Conservation (phyloP, 2,797 vertebrate species). For the Harpagifer antarcticus region DNA sequence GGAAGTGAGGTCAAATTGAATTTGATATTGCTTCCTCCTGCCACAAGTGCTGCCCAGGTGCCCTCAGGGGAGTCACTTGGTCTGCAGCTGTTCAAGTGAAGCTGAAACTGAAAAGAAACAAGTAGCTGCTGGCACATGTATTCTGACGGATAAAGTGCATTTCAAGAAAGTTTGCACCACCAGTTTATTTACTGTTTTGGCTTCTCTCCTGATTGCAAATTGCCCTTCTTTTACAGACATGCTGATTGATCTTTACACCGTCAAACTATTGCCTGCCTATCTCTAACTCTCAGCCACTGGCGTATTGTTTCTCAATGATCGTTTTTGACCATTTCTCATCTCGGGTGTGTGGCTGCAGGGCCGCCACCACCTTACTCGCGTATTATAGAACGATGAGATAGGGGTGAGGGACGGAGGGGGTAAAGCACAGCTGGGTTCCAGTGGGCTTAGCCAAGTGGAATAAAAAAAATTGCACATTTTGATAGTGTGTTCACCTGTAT, state of each 20-base stretch:
- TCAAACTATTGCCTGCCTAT: conserved; percentile 49
- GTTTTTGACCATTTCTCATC: conserved; percentile 57
- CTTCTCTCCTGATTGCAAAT: conserved; percentile 53
- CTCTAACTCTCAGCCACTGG: conserved; percentile 45
- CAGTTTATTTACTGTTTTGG: conserved; percentile 39
- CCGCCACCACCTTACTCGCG: conserved; percentile 15
- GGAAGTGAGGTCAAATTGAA: not conserved
- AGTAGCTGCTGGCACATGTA: conserved; percentile 6
- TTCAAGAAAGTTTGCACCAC: conserved; percentile 11
- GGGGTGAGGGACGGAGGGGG: not conserved
- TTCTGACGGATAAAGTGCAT: conserved; percentile 16
- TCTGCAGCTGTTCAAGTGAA: conserved; percentile 16
- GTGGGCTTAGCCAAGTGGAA: conserved; percentile 34
- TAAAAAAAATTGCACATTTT: conserved; percentile 7
- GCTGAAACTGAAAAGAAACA: not conserved
- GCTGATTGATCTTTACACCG: conserved; percentile 52
- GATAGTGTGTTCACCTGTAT: conserved; percentile 10
- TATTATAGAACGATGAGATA: conserved; percentile 51
- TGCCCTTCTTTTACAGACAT: conserved; percentile 38
- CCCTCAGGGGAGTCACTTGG: conserved; percentile 11
- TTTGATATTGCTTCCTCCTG: not conserved
- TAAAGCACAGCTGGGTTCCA: conserved; percentile 47
- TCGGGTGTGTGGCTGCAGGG: conserved; percentile 28
- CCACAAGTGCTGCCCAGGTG: not conserved
- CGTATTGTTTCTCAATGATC: conserved; percentile 52